Evolutionary conservation across 2,113 vertebrate genomes (phyloP).

Genomic region (Phodopus roborovskii): DNA sequence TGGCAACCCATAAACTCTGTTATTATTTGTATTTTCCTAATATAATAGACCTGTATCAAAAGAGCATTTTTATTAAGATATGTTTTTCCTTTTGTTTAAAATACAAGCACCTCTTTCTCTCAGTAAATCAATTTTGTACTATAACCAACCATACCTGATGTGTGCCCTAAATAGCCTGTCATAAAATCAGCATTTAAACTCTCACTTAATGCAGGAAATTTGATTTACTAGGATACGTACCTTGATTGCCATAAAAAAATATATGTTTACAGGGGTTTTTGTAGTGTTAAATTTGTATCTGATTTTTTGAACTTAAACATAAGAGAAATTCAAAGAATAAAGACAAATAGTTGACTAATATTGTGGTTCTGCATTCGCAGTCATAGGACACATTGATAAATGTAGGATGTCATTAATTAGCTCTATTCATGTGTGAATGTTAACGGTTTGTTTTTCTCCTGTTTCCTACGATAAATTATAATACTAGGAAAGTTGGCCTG

Average conservation of each 20-base stretch:
- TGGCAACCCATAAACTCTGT: conserved; percentile 71
- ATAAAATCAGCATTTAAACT: conserved; percentile 79
- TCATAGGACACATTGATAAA: conserved; percentile 65
- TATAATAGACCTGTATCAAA: conserved; percentile 66
- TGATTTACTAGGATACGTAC: conserved; percentile 78
- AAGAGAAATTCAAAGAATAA: conserved; percentile 78
- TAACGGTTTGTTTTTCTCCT: conserved; percentile 41
- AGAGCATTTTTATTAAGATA: conserved; percentile 64
- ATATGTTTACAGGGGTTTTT: conserved; percentile 65
- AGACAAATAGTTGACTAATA: conserved; percentile 77
- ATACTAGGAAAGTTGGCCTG: not conserved
- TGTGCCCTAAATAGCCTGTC: conserved; percentile 72
- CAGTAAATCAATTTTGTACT: conserved; percentile 71
- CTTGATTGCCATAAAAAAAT: conserved; percentile 72
- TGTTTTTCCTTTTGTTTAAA: conserved; percentile 72
- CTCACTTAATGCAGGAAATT: conserved; percentile 74
- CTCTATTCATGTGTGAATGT: conserved; percentile 67
- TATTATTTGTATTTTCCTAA: conserved; percentile 74
- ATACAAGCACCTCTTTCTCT: conserved; percentile 24
- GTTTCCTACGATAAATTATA: conserved; percentile 40
- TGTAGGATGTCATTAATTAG: conserved; percentile 72
- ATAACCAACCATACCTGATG: conserved; percentile 65
- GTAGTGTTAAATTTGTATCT: conserved; percentile 74
- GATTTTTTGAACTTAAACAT: conserved; percentile 75
- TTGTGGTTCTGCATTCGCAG: conserved; percentile 72